A percentile compares a stretch with the other conserved stretches of the same genome.
phyloP scores from a whole-genome alignment of 2,797 vertebrate species.

The Pseudochromis fuscus region DNA sequence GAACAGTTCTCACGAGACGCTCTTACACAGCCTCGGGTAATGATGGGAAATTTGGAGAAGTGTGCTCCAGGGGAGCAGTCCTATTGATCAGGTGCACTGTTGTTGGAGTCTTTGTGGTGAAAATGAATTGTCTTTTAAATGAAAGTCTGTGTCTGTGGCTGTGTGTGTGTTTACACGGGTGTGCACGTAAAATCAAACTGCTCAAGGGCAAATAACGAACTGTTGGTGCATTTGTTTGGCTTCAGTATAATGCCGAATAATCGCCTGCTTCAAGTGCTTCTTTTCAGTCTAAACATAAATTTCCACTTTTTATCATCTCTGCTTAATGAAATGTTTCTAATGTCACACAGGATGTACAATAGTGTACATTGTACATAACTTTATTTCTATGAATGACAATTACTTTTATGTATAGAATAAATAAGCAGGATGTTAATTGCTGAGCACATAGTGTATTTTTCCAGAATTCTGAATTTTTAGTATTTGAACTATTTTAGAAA shows the following conservation, averaged over 20 bases:
- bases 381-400: too few relatives aligned
- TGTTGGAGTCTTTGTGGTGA: conserved; percentile 18
- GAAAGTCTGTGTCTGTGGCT: conserved; percentile 2
- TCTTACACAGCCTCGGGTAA: conserved; percentile 18
- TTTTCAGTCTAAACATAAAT: neutral
- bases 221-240: neutral
- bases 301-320: neutral
- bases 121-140: conserved; percentile 17
- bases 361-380: too few relatives aligned
- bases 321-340: neutral
- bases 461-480: too few relatives aligned
- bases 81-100: conserved; percentile 42
- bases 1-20: conserved; percentile 3
- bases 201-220: neutral
- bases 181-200: conserved; percentile 9
- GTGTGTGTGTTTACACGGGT: neutral
- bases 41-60: conserved; percentile 37
- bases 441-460: too few relatives aligned
- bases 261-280: neutral
- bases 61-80: neutral
- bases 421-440: too few relatives aligned
- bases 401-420: too few relatives aligned
- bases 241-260: too few relatives aligned
- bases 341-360: too few relatives aligned
- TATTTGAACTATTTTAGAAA: too few relatives aligned